Evolutionary conservation across 2,797 vertebrate genomes (phyloP).

Genomic region (Sebastes trivittatus): DNA sequence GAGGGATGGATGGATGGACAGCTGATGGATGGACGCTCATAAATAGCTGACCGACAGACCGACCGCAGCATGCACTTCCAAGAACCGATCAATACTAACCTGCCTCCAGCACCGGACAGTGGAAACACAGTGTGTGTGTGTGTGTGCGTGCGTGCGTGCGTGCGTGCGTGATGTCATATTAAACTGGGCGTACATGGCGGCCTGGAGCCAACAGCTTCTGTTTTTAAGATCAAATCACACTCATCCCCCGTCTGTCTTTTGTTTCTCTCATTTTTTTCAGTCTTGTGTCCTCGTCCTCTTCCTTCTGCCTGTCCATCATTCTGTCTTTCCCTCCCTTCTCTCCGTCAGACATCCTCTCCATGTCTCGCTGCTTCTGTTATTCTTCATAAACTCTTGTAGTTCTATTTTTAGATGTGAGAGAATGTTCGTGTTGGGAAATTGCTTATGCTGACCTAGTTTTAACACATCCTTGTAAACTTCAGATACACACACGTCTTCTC

Average conservation of each 20-base stretch:
- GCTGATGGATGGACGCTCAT: conserved; percentile 42
- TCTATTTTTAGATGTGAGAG: conserved; percentile 39
- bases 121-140: background rate
- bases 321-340: background rate
- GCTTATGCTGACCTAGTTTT: conserved; percentile 66
- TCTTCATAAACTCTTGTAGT: conserved; percentile 5
- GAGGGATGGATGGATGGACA: background rate
- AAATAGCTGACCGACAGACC: conserved; percentile 68
- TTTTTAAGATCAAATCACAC: conserved; percentile 48
- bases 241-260: background rate
- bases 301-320: background rate
- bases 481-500: background rate
- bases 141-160: conserved; percentile 33
- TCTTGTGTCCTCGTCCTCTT: background rate
- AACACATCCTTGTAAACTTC: conserved; percentile 26
- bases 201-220: conserved; percentile 36
- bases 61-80: conserved; percentile 64
- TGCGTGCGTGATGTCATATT: conserved; percentile 49
- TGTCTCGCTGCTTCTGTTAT: conserved; percentile 3
- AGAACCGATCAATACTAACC: conserved; percentile 57
- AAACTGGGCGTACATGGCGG: conserved; percentile 11
- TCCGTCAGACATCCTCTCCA: background rate
- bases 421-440: conserved; percentile 46
- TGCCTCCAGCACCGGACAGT: background rate
- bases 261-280: background rate